phyloP scores from a whole-genome alignment of 2,113 vertebrate genomes.

The Hydrolagus affinis region DNA sequence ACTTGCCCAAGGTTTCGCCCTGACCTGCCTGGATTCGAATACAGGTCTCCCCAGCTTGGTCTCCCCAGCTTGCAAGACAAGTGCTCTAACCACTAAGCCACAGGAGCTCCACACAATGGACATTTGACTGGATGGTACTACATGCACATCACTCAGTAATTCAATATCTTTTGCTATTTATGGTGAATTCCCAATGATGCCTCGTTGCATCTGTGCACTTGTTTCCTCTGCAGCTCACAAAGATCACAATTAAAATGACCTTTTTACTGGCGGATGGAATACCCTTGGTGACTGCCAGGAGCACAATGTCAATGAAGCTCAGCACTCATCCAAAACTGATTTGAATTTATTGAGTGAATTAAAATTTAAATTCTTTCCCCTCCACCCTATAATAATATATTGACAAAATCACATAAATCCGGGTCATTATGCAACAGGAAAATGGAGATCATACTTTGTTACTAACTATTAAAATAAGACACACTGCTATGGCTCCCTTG shows the following conservation, averaged over 20 bases:
- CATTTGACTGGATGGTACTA: constrained; percentile 2
- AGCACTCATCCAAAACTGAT: not conserved
- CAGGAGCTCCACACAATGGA: too few species aligned
- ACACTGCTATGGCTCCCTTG: not conserved
- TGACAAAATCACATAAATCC: not conserved
- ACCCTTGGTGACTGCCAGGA: too few species aligned
- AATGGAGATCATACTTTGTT: not conserved
- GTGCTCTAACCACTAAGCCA: too few species aligned
- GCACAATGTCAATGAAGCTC: too few species aligned
- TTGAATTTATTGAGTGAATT: not conserved
- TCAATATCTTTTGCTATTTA: not conserved
- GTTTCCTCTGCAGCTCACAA: not conserved
- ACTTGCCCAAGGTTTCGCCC: too few species aligned
- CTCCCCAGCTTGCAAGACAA: too few species aligned
- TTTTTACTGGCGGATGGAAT: too few species aligned
- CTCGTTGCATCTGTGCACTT: not conserved
- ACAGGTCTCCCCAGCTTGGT: too few species aligned
- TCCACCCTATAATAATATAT: not conserved
- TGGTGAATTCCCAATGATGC: not conserved
- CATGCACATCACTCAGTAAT: constrained; percentile 5
- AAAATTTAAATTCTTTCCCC: not conserved
- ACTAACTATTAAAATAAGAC: not conserved
- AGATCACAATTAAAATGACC: too few species aligned
- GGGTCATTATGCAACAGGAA: not conserved
- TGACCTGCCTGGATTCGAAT: too few species aligned